Conservation (phyloP, 2,797 vertebrate genomes). For the Pelobates cultripes region DNA sequence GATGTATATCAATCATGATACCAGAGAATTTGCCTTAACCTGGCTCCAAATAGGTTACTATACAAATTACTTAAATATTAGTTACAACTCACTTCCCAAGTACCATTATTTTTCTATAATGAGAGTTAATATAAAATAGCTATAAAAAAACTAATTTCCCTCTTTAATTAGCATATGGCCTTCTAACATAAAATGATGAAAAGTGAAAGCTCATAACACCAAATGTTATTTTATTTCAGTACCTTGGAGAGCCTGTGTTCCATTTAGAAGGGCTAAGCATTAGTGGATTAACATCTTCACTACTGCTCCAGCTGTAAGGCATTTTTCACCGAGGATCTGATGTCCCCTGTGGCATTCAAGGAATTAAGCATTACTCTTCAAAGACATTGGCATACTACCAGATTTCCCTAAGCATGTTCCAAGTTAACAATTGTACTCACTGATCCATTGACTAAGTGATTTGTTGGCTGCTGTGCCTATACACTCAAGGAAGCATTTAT, state of each 20-base stretch:
- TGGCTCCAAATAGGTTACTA: no score
- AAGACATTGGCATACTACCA: conserved; percentile 29
- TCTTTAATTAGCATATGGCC: conserved; percentile 55
- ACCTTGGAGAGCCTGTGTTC: conserved; percentile 49
- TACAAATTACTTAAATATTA: no score
- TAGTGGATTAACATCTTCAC: conserved; percentile 49
- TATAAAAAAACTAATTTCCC: not conserved
- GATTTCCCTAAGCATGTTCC: conserved; percentile 19
- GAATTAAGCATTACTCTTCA: conserved; percentile 18
- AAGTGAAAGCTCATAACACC: conserved; percentile 42
- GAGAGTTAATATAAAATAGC: no score
- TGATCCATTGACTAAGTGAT: conserved; percentile 48
- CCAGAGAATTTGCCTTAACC: no score
- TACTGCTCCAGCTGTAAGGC: conserved; percentile 14
- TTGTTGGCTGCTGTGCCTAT: conserved; percentile 44
- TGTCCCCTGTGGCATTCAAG: conserved; percentile 32
- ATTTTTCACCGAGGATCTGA: conserved; percentile 16
- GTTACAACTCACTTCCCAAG: no score
- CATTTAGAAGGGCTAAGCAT: conserved; percentile 40
- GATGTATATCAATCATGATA: no score
- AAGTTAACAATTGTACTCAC: conserved; percentile 47
- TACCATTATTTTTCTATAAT: no score
- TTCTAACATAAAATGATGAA: conserved; percentile 52
- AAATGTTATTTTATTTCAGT: conserved; percentile 47
- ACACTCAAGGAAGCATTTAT: conserved; percentile 28